Conservation (phyloP, 2,113 vertebrate species). For the Fregetta grallaria region DNA sequence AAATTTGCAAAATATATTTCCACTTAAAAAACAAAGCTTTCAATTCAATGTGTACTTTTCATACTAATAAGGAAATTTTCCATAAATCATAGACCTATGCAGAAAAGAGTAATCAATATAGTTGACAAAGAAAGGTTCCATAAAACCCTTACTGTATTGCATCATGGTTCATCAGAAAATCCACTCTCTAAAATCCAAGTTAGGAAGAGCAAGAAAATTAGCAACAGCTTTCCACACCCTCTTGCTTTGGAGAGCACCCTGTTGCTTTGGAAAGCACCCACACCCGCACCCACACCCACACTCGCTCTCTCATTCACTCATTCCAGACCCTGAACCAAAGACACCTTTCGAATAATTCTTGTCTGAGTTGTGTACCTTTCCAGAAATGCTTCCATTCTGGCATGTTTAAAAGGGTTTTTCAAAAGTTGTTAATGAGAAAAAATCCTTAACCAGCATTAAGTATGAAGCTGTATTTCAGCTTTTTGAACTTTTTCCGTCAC, state of each 20-base stretch:
- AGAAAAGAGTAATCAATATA: neutral
- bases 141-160: neutral
- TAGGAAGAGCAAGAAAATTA: neutral
- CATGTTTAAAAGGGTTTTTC: neutral
- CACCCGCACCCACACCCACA: no score
- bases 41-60: neutral
- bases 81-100: neutral
- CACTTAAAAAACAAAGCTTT: neutral
- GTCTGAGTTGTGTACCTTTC: neutral
- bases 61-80: neutral
- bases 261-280: neutral
- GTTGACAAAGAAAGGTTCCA: neutral
- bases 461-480: neutral
- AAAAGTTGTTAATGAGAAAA: neutral
- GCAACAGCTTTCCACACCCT: neutral
- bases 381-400: neutral
- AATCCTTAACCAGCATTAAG: neutral
- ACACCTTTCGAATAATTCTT: neutral
- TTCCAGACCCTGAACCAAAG: neutral
- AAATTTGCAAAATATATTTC: neutral
- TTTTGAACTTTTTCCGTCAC: neutral
- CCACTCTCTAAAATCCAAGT: neutral
- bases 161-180: neutral
- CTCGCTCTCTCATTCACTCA: neutral
- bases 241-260: neutral